Evolutionary conservation across 2,113 vertebrate genomes (phyloP).

Genomic region (Dicaeum eximium): DNA sequence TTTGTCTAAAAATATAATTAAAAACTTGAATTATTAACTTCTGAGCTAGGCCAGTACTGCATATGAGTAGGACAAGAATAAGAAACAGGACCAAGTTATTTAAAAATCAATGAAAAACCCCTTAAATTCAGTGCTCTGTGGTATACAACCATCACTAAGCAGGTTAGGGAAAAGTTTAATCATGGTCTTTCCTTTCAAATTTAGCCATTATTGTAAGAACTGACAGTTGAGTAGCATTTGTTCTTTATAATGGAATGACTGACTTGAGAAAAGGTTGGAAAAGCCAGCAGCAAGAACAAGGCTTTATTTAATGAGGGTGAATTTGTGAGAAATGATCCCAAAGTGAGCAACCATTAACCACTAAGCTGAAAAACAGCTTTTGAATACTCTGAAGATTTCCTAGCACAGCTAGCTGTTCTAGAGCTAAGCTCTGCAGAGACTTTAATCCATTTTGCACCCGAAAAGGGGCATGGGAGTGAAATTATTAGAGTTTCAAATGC

Average conservation of each 20-base stretch:
- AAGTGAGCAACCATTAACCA: background rate
- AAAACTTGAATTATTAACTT: background rate
- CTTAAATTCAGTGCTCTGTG: background rate
- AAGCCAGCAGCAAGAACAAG: background rate
- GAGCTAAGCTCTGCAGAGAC: background rate
- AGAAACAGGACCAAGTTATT: background rate
- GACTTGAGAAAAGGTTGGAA: background rate
- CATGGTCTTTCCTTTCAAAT: background rate
- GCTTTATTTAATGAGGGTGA: background rate
- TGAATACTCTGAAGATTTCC: background rate
- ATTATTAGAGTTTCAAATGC: background rate
- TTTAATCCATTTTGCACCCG: background rate
- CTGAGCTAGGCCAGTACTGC: background rate
- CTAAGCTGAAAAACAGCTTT: background rate
- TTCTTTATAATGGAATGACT: background rate
- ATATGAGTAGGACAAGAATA: background rate
- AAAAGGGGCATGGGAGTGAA: background rate
- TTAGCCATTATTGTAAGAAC: background rate
- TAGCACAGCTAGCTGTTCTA: background rate
- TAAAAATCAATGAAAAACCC: background rate
- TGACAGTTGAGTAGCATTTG: background rate
- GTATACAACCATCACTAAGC: background rate
- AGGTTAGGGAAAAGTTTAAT: background rate
- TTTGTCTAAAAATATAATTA: background rate
- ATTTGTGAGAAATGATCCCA: background rate